Base-by-base conservation (phyloP, 2,797 vertebrate genomes). In the Eupleurogrammus muticus region DNA sequence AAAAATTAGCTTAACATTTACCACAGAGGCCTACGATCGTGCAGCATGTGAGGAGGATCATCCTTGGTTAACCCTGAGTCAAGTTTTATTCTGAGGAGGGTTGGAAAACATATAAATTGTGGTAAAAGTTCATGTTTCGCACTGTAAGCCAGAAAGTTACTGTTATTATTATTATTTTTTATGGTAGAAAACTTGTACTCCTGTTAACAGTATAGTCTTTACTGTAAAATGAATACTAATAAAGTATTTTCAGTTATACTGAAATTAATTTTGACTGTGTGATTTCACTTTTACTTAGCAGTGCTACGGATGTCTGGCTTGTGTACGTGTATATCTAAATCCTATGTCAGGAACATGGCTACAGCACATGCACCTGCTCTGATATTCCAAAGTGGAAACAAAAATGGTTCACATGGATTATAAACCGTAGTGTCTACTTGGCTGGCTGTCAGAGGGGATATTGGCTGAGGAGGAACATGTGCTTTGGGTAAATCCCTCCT, bases 391-490 rank as follows among this genome's bases (percentile, higher is more conserved):
- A 54, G 28, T 40, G 52, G 38, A 83, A 52, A 60, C 44, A 16
- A 60, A 48, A 16, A 54, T 68, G 6, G 16, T 52, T 61, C 66
- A 72, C 50, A 70, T 57, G 70, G 35, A 73, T 65, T 64, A 57
- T 47, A 60, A 74, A 72, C 51, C 73, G 68, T 50, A 61, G 42
- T 80, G 76, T 79, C 57, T 80, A 82, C 81, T 89, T 82, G 83
- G 87, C 86, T 82, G 60, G 13, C 73, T 86, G 83, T 90, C 91
- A 88, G 52, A 70, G 60, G 83, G 72, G 83, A 87, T 86, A 77
- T 84, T 86, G 85, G 88, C 84, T 80, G 84, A 79, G 72, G 67
- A 76, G 78, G 66, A 74, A 67, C 74, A 53, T 79, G 77, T 82
- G 85, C 79, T 86, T 86, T 73, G 71, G 59, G 61, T 73, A 84